These are phyloP conservation scores for Microcebus ravelobensis DNA, from an alignment of 2,113 vertebrate genomes.

Conservation along the genomic window DNA sequence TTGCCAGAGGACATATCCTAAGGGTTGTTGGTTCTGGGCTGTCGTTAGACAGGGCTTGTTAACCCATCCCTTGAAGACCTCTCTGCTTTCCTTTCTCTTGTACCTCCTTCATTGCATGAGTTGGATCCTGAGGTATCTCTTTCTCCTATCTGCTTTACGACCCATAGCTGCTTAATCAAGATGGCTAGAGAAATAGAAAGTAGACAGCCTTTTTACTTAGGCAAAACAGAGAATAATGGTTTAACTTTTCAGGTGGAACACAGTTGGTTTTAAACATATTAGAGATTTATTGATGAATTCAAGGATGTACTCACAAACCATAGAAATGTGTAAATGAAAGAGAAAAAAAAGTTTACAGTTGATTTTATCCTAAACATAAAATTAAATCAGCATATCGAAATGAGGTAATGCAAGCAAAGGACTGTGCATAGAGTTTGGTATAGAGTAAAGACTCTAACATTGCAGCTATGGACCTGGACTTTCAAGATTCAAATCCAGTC, in stretches of 20 bases:
- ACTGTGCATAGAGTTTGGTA: neutral
- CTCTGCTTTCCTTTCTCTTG: neutral
- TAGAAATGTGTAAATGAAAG: conserved; percentile 57
- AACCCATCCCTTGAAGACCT: neutral
- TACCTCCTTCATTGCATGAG: neutral
- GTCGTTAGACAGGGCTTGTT: neutral
- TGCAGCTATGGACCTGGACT: neutral
- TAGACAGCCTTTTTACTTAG: neutral
- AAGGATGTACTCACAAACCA: conserved; percentile 55
- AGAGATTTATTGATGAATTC: conserved; percentile 74
- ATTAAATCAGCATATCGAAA: conserved; percentile 66
- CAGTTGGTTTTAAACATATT: conserved; percentile 42
- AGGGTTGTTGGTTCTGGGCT: neutral
- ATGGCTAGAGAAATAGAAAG: neutral
- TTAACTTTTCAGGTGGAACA: neutral
- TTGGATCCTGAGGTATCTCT: neutral
- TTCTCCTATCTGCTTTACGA: neutral
- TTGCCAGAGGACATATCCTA: neutral
- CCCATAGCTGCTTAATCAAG: neutral
- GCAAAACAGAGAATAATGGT: neutral
- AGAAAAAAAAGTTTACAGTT: conserved; percentile 70
- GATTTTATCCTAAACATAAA: conserved; percentile 76
- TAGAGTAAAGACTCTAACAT: neutral
- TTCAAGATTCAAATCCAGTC: neutral
- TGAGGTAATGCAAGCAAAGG: neutral